Percentiles rank a stretch among this genome's conserved stretches.
Evolutionary conservation across 2,797 vertebrate species (phyloP).

Genomic region (Ceryle rudis): DNA sequence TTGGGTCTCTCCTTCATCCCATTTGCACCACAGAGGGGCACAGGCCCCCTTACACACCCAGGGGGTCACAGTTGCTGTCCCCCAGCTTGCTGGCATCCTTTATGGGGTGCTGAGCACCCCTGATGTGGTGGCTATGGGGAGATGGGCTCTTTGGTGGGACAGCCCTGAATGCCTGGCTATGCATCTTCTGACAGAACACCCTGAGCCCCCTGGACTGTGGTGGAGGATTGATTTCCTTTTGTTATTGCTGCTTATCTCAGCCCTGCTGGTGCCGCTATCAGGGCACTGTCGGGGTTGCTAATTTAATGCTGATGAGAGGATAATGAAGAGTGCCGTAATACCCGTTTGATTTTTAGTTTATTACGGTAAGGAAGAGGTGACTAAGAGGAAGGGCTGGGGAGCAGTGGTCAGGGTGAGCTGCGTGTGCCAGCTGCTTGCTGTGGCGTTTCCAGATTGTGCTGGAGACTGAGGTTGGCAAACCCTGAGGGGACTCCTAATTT

Average conservation of each 20-base stretch:
- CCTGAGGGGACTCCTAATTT: neutral
- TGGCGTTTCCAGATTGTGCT: neutral
- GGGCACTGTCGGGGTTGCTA: neutral
- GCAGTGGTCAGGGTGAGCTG: neutral
- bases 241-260: neutral
- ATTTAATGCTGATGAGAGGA: slow-evolving; percentile 26
- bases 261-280: neutral
- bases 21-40: neutral
- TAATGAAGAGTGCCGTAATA: neutral
- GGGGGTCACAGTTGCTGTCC: neutral
- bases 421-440: neutral
- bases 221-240: neutral
- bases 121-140: neutral
- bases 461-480: neutral
- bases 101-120: neutral
- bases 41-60: neutral
- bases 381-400: slow-evolving; percentile 60
- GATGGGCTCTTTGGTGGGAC: neutral
- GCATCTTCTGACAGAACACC: neutral
- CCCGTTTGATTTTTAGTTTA: neutral
- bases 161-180: neutral
- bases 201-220: accelerated
- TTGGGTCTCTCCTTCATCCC: neutral
- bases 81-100: neutral
- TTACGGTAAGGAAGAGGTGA: slow-evolving; percentile 47